phyloP scores from a whole-genome alignment of 2,113 vertebrate genomes.

The Gymnocephalus cernua region DNA sequence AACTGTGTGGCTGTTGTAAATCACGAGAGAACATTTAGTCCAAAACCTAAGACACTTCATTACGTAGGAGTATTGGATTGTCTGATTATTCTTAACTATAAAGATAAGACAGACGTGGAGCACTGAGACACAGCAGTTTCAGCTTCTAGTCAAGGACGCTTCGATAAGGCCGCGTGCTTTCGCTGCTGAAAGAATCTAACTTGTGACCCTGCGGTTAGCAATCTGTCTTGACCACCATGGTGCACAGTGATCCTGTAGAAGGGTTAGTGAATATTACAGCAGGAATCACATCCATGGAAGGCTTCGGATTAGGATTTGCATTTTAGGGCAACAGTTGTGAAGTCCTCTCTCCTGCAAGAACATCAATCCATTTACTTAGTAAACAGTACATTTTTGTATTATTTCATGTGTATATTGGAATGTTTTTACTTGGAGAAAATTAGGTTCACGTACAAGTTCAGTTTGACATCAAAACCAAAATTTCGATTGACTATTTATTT shows the following conservation, averaged over 20 bases:
- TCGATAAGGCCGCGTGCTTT: neutral
- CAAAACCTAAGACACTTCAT: neutral
- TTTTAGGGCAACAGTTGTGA: neutral
- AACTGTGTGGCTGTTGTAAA: neutral
- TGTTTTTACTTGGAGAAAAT: neutral
- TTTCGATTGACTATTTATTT: neutral
- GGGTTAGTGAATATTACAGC: neutral
- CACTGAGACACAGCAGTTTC: neutral
- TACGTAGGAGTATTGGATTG: neutral
- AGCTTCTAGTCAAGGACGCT: neutral
- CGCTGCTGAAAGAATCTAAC: constrained; percentile 11
- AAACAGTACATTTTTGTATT: neutral
- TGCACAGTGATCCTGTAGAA: neutral
- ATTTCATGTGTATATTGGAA: neutral
- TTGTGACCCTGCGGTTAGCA: neutral
- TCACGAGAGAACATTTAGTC: neutral
- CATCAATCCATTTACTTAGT: neutral
- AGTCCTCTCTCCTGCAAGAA: neutral
- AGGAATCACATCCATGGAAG: neutral
- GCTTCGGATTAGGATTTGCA: neutral
- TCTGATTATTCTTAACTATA: neutral
- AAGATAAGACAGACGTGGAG: neutral
- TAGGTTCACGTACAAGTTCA: neutral
- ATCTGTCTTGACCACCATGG: neutral
- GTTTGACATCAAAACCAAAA: neutral